These are phyloP conservation scores for Hyperoplus lanceolatus DNA, from an alignment of 2,797 vertebrate genomes.

Conservation along the genomic window DNA sequence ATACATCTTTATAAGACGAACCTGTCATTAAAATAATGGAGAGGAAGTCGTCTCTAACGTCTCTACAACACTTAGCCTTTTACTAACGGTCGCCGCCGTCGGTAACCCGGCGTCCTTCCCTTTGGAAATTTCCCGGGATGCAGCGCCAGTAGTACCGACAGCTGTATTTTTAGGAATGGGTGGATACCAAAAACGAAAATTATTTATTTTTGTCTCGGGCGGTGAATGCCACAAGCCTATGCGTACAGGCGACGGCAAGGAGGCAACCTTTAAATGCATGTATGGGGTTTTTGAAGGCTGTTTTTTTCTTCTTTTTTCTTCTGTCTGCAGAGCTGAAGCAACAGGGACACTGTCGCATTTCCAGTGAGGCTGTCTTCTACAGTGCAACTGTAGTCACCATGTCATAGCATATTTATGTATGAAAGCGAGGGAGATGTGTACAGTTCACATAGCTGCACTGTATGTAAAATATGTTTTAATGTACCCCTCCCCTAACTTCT, in stretches of 20 bases:
- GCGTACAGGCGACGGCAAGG: conserved; percentile 72
- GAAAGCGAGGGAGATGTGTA: conserved; percentile 5
- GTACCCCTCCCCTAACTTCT: conserved; percentile 28
- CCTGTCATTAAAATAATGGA: conserved; percentile 51
- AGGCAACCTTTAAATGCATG: conserved; percentile 67
- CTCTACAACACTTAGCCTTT: neutral
- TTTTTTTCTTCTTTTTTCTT: neutral
- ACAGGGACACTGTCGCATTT: conserved; percentile 69
- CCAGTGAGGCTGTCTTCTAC: conserved; percentile 2
- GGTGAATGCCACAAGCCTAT: conserved; percentile 84
- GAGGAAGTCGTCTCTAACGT: conserved; percentile 21
- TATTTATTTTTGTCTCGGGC: conserved; percentile 87
- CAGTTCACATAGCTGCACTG: conserved; percentile 10
- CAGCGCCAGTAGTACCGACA: conserved; percentile 67
- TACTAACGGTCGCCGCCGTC: conserved; percentile 37
- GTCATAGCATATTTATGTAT: conserved; percentile 6
- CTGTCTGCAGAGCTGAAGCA: conserved; percentile 66
- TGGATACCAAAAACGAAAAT: conserved; percentile 78
- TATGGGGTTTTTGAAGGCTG: conserved; percentile 38
- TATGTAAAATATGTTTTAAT: conserved; percentile 23
- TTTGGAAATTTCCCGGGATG: conserved; percentile 72
- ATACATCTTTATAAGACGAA: conserved; percentile 11
- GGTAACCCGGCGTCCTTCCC: conserved; percentile 62
- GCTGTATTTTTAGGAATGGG: conserved; percentile 84
- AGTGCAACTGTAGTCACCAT: conserved; percentile 1